These are phyloP conservation scores for Physeter macrocephalus DNA, from an alignment of 2,113 vertebrate species.

Conservation along the genomic window DNA sequence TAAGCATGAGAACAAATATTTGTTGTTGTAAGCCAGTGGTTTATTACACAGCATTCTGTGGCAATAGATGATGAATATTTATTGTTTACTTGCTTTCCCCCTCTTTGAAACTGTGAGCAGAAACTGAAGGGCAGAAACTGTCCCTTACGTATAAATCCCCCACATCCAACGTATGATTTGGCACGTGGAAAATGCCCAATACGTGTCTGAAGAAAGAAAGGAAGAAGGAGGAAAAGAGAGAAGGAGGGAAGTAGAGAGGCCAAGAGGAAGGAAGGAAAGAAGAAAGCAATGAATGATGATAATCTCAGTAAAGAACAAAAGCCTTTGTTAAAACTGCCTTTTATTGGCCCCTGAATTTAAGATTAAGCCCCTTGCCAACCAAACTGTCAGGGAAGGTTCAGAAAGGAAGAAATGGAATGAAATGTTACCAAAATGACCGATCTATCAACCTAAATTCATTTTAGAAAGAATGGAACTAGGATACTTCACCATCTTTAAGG, in stretches of 20 bases:
- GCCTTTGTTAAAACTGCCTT: neutral
- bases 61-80: neutral
- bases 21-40: neutral
- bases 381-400: neutral
- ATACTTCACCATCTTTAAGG: neutral
- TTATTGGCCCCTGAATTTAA: neutral
- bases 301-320: neutral
- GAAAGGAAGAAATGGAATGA: neutral
- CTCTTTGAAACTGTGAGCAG: neutral
- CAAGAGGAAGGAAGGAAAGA: neutral
- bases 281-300: neutral
- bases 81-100: neutral
- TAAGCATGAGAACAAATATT: neutral
- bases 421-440: neutral
- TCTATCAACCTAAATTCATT: neutral
- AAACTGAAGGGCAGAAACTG: neutral
- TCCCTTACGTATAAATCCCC: neutral
- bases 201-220: neutral
- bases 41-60: neutral
- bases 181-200: neutral
- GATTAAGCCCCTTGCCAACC: neutral
- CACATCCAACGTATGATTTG: neutral
- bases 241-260: neutral
- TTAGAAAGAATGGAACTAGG: neutral
- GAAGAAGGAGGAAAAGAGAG: neutral